Evolutionary conservation across 2,888 invertebrate genomes (phyloP).

Genomic region (Selenia dentaria): DNA sequence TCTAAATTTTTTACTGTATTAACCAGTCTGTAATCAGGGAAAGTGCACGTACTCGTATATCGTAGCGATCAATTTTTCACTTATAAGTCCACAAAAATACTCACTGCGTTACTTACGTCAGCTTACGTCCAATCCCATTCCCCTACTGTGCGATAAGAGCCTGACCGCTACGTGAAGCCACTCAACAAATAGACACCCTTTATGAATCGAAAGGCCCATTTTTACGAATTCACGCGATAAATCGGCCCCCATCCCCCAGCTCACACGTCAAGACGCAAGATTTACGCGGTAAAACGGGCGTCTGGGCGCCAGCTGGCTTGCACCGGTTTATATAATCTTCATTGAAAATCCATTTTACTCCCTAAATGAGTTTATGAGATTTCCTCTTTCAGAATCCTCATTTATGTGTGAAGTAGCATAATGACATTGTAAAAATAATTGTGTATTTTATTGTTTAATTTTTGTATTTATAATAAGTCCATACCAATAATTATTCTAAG

Average conservation of each 20-base stretch:
- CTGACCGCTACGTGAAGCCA: neutral
- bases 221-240: conserved; percentile 18
- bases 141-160: neutral
- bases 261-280: conserved; percentile 10
- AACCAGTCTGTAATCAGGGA: too few relatives aligned
- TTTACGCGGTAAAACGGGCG: conserved; percentile 15
- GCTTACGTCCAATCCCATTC: neutral
- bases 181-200: conserved; percentile 22
- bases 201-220: conserved; percentile 9
- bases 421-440: too few relatives aligned
- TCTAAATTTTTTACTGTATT: too few relatives aligned
- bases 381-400: too few relatives aligned
- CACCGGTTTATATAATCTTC: neutral
- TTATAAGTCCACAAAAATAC: neutral
- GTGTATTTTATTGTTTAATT: too few relatives aligned
- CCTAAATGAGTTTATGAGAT: too few relatives aligned
- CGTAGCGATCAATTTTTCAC: too few relatives aligned
- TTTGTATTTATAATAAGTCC: too few relatives aligned
- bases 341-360: too few relatives aligned
- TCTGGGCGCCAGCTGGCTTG: conserved; percentile 5
- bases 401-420: too few relatives aligned
- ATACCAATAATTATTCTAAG: too few relatives aligned
- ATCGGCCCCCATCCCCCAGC: conserved; percentile 3
- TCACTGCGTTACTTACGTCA: neutral
- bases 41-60: too few relatives aligned